These are phyloP conservation scores for Petromus typicus DNA, from an alignment of 2,113 vertebrate genomes.

Conservation along the genomic window DNA sequence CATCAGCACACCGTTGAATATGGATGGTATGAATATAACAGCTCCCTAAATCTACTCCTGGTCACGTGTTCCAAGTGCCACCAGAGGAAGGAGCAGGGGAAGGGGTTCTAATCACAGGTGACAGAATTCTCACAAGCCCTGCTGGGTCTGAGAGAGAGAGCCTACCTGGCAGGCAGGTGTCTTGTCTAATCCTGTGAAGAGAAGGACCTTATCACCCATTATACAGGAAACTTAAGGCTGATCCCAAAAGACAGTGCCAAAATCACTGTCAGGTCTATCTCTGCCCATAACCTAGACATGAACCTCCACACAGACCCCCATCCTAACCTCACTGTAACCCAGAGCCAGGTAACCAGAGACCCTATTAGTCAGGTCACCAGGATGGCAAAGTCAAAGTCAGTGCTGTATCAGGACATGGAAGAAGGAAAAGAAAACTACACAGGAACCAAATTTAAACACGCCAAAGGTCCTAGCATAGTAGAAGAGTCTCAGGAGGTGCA, in stretches of 20 bases:
- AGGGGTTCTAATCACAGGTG: not conserved
- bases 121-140: not conserved
- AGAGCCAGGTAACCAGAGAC: not conserved
- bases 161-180: too few species aligned
- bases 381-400: not conserved
- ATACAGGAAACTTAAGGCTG: not conserved
- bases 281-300: too few species aligned
- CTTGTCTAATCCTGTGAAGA: not conserved
- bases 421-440: not conserved
- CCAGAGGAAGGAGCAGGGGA: not conserved
- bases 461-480: not conserved
- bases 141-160: not conserved
- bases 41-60: fast-evolving
- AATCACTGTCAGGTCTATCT: not conserved
- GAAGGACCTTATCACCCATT: not conserved
- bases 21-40: fast-evolving
- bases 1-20: fast-evolving
- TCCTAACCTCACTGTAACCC: not conserved
- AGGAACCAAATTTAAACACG: not conserved
- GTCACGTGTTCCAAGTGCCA: not conserved
- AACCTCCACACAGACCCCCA: fast-evolving
- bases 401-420: fast-evolving
- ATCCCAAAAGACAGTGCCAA: not conserved
- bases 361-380: fast-evolving
- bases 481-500: not conserved